phyloP scores from a whole-genome alignment of 1,140 invertebrate genomes.

The Drosophila navojoa region DNA sequence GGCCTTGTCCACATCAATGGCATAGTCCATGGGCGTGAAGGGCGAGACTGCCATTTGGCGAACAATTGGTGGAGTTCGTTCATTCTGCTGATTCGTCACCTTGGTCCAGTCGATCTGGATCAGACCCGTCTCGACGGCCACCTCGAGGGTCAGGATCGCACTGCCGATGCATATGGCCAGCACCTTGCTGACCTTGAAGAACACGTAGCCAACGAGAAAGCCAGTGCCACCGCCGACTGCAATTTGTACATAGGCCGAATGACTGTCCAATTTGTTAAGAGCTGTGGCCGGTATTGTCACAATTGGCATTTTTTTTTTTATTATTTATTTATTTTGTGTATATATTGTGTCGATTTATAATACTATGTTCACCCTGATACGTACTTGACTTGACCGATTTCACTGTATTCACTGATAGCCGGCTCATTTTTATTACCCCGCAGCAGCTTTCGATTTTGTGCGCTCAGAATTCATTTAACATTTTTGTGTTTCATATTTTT shows the following conservation, averaged over 20 bases:
- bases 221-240: constrained; percentile 39
- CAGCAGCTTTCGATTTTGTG: neutral
- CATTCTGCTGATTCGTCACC: neutral
- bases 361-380: constrained; percentile 8
- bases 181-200: constrained; percentile 46
- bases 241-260: constrained; percentile 55
- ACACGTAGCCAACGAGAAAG: constrained; percentile 31
- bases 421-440: constrained; percentile 20
- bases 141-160: constrained; percentile 23
- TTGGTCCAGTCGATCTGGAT: constrained; percentile 16
- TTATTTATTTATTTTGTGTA: neutral
- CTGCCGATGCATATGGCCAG: constrained; percentile 35
- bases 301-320: constrained; percentile 12
- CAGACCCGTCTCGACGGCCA: constrained; percentile 34
- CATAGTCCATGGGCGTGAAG: neutral
- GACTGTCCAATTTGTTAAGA: constrained; percentile 21
- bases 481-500: no score
- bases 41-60: neutral
- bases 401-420: neutral
- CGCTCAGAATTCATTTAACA: neutral
- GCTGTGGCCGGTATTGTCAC: constrained; percentile 9
- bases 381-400: constrained; percentile 35
- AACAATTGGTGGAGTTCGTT: neutral
- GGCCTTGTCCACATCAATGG: constrained; percentile 3
- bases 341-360: neutral